These are phyloP conservation scores for Cephus runcator DNA, from an alignment of 2,888 invertebrate species.

Conservation along the genomic window DNA sequence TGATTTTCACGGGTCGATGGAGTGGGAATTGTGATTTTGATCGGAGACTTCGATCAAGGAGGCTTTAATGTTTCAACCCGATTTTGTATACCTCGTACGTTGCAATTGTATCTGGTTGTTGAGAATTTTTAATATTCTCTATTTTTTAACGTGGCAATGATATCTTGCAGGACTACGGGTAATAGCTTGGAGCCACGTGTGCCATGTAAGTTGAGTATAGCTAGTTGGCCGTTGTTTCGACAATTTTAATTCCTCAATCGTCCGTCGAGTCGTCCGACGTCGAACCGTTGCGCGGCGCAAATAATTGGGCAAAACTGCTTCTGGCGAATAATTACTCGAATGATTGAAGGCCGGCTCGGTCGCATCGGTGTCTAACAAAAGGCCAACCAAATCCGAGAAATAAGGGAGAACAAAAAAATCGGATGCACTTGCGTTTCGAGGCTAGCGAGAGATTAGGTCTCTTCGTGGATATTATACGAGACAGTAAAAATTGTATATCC, in stretches of 20 bases:
- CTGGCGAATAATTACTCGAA: conserved; percentile 53
- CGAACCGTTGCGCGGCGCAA: conserved; percentile 32
- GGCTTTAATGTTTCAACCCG: neutral
- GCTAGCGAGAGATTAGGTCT: conserved; percentile 27
- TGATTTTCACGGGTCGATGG: conserved; percentile 56
- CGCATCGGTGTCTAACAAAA: conserved; percentile 26
- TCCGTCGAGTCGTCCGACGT: conserved; percentile 16
- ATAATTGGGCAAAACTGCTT: conserved; percentile 53
- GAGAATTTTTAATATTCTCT: neutral
- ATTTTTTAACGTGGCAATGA: neutral
- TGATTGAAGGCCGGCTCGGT: conserved; percentile 38
- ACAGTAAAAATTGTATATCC: neutral
- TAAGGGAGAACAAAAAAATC: conserved; percentile 36
- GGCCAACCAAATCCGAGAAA: conserved; percentile 25
- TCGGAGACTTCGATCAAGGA: neutral
- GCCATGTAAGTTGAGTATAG: neutral
- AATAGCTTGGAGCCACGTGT: neutral
- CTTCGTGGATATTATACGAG: neutral
- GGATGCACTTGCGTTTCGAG: conserved; percentile 29
- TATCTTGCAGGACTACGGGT: neutral
- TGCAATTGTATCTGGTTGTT: neutral
- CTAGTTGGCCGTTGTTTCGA: conserved; percentile 5
- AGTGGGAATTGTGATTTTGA: neutral
- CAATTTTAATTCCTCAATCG: conserved; percentile 60
- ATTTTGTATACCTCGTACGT: neutral